phyloP scores from a whole-genome alignment of 2,797 vertebrate species.

The Phalloptychus januarius region DNA sequence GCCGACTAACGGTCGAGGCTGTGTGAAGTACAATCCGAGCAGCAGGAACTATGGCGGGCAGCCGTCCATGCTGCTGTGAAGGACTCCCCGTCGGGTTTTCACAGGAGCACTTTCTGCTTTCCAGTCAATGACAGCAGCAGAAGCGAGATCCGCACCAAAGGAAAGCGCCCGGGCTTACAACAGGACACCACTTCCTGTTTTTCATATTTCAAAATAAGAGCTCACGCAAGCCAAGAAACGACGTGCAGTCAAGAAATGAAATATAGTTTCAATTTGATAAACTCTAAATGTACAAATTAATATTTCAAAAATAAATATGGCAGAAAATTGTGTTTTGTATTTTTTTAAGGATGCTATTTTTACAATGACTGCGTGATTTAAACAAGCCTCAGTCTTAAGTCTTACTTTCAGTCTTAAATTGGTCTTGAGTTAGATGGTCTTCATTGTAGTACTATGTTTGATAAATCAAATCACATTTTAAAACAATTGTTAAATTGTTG shows the following conservation, averaged over 20 bases:
- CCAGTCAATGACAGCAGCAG: constrained; percentile 67
- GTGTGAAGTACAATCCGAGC: constrained; percentile 6
- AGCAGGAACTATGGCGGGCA: constrained; percentile 60
- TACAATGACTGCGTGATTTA: neutral
- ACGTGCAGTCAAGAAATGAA: neutral
- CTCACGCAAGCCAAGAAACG: neutral
- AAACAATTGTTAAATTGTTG: neutral
- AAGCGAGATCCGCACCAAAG: constrained; percentile 10
- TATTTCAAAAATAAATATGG: neutral
- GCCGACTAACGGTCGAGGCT: neutral
- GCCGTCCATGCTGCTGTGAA: constrained; percentile 61
- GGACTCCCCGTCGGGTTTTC: constrained; percentile 34
- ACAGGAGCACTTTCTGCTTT: constrained; percentile 53
- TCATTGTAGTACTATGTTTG: neutral
- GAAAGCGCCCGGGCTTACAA: fast-evolving
- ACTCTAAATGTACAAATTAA: neutral
- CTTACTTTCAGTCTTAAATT: neutral
- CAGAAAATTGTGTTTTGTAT: neutral
- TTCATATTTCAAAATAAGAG: constrained; percentile 54
- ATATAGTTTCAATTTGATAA: neutral
- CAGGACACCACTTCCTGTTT: constrained; percentile 10
- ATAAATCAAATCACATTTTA: neutral
- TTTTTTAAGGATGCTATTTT: neutral
- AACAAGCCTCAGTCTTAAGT: neutral
- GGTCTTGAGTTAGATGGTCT: neutral